phyloP scores from a whole-genome alignment of 2,113 vertebrate genomes.

The Mesocricetus auratus region DNA sequence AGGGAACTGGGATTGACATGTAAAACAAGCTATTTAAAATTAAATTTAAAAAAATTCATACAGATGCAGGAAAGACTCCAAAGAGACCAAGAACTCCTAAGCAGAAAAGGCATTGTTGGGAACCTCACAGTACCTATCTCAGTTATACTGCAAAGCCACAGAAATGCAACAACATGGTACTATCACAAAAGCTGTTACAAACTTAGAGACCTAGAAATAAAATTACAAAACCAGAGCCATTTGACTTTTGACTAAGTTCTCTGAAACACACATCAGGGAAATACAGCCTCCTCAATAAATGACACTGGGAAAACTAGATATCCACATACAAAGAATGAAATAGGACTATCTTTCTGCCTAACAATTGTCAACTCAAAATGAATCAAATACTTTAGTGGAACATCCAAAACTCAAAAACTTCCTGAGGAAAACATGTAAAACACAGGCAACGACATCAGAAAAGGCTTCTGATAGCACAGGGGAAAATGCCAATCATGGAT shows the following conservation, averaged over 20 bases:
- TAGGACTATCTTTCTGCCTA: neutral
- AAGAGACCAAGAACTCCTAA: neutral
- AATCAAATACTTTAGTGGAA: neutral
- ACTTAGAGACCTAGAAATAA: neutral
- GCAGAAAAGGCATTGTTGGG: neutral
- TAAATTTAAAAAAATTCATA: neutral
- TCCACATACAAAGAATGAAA: neutral
- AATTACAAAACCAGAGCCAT: neutral
- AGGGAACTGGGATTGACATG: too few species aligned
- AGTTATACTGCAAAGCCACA: neutral
- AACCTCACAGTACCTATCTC: neutral
- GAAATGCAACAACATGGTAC: neutral
- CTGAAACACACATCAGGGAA: neutral
- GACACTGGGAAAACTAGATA: neutral
- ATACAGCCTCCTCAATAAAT: neutral
- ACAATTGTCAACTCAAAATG: neutral
- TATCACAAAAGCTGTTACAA: neutral
- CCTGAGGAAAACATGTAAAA: neutral
- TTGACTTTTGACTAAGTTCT: neutral
- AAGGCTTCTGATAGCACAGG: neutral
- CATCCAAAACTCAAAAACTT: neutral
- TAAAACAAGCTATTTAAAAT: too few species aligned
- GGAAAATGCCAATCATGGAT: neutral
- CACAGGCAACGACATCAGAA: neutral
- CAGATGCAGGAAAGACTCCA: too few species aligned